Conservation (phyloP, 1,140 invertebrate genomes). For the Drosophila littoralis region DNA sequence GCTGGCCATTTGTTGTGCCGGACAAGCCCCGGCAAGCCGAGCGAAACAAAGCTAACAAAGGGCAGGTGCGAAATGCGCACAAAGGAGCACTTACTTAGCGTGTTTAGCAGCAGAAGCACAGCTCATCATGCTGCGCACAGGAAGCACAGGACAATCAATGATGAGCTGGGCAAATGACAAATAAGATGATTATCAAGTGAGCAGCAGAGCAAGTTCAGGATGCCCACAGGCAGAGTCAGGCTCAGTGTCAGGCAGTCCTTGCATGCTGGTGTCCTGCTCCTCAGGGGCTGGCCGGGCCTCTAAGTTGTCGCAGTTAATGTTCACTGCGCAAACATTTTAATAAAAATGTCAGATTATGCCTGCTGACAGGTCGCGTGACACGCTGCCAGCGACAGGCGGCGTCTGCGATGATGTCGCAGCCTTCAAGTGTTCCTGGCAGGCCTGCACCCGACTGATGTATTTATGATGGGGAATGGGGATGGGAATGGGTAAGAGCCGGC, state of each 20-base stretch:
- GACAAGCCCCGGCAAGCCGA: not conserved
- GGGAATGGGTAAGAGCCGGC: slow-evolving; percentile 26
- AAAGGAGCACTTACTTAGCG: slow-evolving; percentile 71
- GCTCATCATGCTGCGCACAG: slow-evolving; percentile 35
- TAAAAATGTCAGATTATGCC: slow-evolving; percentile 80
- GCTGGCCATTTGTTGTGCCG: not conserved
- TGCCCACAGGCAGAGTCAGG: not conserved
- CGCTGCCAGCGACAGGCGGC: slow-evolving; percentile 72
- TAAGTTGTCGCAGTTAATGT: slow-evolving; percentile 58
- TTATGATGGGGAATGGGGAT: slow-evolving; percentile 67
- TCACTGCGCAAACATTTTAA: slow-evolving; percentile 76
- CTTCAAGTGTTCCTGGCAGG: slow-evolving; percentile 58
- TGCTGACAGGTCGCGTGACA: slow-evolving; percentile 80
- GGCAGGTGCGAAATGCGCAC: slow-evolving; percentile 72
- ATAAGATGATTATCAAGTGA: slow-evolving; percentile 63
- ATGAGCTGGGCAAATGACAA: slow-evolving; percentile 39
- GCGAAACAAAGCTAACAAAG: slow-evolving; percentile 48
- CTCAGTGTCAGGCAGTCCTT: not conserved
- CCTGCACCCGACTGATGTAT: slow-evolving; percentile 63
- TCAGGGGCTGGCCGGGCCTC: slow-evolving; percentile 17
- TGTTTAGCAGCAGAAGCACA: slow-evolving; percentile 39
- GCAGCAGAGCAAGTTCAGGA: slow-evolving; percentile 20
- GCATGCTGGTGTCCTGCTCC: not conserved
- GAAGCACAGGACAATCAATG: slow-evolving; percentile 35
- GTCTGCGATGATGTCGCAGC: slow-evolving; percentile 24